Evolutionary conservation across 2,888 invertebrate species (phyloP), one percentile per base, ranked within the genome.

Genomic region (Oconnorella tubifera): DNA sequence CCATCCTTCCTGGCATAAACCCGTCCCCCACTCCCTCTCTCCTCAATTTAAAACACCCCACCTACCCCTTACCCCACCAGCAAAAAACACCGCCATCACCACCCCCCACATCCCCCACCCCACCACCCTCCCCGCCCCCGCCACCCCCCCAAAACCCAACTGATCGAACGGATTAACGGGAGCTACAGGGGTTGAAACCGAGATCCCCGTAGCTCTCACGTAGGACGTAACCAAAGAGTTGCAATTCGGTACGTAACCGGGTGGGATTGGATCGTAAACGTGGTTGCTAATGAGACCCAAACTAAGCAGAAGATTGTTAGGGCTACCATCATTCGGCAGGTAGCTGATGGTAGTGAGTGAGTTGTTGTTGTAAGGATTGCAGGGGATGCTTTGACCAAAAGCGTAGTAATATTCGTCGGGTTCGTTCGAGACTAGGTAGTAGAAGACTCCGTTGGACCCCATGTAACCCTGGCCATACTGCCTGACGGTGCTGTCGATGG

Each of bases 341-440:
- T n/a, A n/a, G 40, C 10, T 40, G 40, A 19, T 40, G 40, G 40
- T 40, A 19, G 40, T 14, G 40, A 19, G 40, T 19, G 40, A 19
- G 40, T 14, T 40, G 40, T 10, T 19, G n/a, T n/a, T n/a, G n/a
- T n/a, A n/a, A 40, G 61, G 40, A 32, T 56, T 62, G 56, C 65
- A 64, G 2, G 65, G 65, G 28, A 64, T 63, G n/a, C 33, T 48
- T 4, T 53, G 65, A 10, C 65, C 65, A 31, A 63, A 28, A 19
- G 14, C 23, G 25, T 40, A 63, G 58, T 63, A 64, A 57, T 33
- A 64, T 4, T 32, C 40, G 40, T 64, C 62, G 4, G 65, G 65
- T 0, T 53, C 50, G 32, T 64, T 53, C n/a, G 65, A 50, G 31
- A 64, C 56, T 29, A 51, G 33, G 61, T 62, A 64, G 56, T 62